Conservation (phyloP, 2,888 invertebrate species). For the Anthophora plumipes region DNA sequence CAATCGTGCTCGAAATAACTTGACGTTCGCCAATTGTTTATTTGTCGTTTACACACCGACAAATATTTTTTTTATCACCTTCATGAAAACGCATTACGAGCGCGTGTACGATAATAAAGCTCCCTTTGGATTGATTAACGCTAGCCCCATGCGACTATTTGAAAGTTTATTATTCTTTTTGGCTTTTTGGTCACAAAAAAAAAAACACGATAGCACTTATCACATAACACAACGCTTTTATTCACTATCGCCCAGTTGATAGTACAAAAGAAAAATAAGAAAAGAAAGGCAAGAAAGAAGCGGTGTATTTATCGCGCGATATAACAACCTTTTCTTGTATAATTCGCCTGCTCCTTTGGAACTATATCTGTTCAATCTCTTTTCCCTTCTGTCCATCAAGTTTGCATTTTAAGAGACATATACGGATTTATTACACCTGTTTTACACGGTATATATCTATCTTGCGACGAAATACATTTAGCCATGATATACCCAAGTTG, state of each 20-base stretch:
- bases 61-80: constrained; percentile 25
- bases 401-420: constrained; percentile 28
- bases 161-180: constrained; percentile 77
- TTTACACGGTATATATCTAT: constrained; percentile 56
- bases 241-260: constrained; percentile 69
- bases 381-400: constrained; percentile 1
- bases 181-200: constrained; percentile 82
- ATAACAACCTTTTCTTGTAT: constrained; percentile 36
- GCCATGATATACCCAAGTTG: constrained; percentile 58
- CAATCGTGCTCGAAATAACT: constrained; percentile 26
- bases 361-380: constrained; percentile 1
- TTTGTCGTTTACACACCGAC: constrained; percentile 27
- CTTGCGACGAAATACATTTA: constrained; percentile 35
- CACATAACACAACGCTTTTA: constrained; percentile 81
- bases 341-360: constrained; percentile 9
- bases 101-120: constrained; percentile 7
- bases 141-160: constrained; percentile 40
- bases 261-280: constrained; percentile 11
- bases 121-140: constrained; percentile 33
- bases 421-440: constrained; percentile 40
- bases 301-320: constrained; percentile 35
- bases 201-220: constrained; percentile 82
- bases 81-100: constrained; percentile 2
- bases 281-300: neutral
- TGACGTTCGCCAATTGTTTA: constrained; percentile 27